Base-by-base conservation (phyloP, 1,140 invertebrate genomes). In the Streblospio benedicti region DNA sequence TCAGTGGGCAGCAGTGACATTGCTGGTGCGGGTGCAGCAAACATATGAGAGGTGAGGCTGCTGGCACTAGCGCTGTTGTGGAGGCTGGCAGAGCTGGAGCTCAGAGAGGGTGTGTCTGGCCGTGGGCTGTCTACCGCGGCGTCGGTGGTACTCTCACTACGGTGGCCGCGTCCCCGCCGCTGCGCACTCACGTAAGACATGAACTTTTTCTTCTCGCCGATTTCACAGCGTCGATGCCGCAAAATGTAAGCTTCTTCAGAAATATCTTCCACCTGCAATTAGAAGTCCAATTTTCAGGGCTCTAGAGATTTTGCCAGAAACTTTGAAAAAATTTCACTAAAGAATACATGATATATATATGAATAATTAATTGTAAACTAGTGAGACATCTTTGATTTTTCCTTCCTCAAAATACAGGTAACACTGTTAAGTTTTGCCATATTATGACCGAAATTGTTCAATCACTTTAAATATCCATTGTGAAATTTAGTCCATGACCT, bases 161-260 rank as follows among this genome's bases (percentile, higher is more conserved):
- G 30, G 30, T 27, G 23, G 27, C 25, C 67, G 35, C 61, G 57
- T n/a, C 57, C 31, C 6, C 43, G 35, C 23, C 31, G 23, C 9
- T 43, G 27, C 27, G 20, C 44, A 16, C 35, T 35, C 2, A 87
- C 76, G 64, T 85, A 86, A 65, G 82, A 84, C 64, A 85, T 81
- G 73, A 89, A 91, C 51, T 87, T 85, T 68, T 86, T 87, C 53
- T 85, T 84, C 75, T 93, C 90, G 61, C 86, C 84, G 5, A 81
- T 76, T 78, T 93, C 89, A 67, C 86, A 87, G 44, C 83, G 82
- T 32, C 84, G 82, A 72, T 93, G 90, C 20, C 89, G 81, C 28
- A 77, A 70, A 3, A 78, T 68, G 67, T 86, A 84, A 0, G 83
- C 81, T 59, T 85, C 84, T 59, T 92, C 89, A 16, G 85, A 85